A percentile compares a stretch with the other conserved stretches of the same genome.
Evolutionary conservation across 2,797 vertebrate genomes (phyloP).

Genomic region (Pipistrellus kuhlii): DNA sequence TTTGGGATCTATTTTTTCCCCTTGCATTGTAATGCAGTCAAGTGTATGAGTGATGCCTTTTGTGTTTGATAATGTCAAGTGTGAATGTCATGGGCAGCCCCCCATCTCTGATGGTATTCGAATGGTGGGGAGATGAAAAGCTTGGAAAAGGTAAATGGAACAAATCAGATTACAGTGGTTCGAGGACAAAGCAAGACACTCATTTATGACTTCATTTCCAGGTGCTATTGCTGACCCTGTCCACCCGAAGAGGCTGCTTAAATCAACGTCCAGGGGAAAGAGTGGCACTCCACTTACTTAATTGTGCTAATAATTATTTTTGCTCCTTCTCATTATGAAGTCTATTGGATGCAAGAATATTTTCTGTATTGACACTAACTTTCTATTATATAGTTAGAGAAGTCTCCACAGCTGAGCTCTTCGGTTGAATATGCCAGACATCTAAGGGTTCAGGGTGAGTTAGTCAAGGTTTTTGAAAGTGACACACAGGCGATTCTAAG

Average conservation of each 20-base stretch:
- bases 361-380: not conserved
- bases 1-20: constrained; percentile 78
- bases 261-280: constrained; percentile 11
- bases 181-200: constrained; percentile 65
- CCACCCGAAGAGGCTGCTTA: not conserved
- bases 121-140: constrained; percentile 81
- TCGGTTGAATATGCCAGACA: not conserved
- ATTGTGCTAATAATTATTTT: constrained; percentile 49
- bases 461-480: constrained; percentile 54
- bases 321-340: constrained; percentile 20
- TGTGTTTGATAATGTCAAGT: constrained; percentile 82
- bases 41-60: constrained; percentile 79
- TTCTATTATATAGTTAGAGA: not conserved
- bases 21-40: constrained; percentile 78
- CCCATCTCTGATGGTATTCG: constrained; percentile 80
- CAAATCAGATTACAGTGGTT: constrained; percentile 78
- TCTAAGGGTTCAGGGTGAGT: constrained; percentile 69
- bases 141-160: constrained; percentile 79
- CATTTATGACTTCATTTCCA: constrained; percentile 40
- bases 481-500: constrained; percentile 56
- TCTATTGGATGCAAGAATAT: not conserved
- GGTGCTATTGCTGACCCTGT: not conserved
- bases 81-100: constrained; percentile 78
- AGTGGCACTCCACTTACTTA: not conserved
- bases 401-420: not conserved